Evolutionary conservation across 2,113 vertebrate genomes (phyloP), one percentile per base, ranked within the genome.

Genomic region (Boulengeromyrus knoepffleri): DNA sequence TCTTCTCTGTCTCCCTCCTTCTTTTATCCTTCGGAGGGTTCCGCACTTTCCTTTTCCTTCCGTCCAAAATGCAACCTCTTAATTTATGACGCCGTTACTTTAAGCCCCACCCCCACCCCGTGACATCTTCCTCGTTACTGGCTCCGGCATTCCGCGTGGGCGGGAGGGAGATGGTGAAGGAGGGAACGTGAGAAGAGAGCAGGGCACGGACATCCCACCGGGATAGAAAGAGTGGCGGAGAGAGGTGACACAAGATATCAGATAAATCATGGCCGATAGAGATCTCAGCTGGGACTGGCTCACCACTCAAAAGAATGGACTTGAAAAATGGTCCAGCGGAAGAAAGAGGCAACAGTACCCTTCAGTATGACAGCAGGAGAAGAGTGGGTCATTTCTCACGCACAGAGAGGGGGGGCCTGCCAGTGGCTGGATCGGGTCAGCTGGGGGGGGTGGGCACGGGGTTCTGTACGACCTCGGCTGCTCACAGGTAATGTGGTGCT

Each of bases 201-300:
- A 42, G 36, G n/a, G 46, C 49, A 84, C 15, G 39, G 88, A 70
- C 24, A 56, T 87, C 85, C 85, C 85, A 8, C 85, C 1, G 21
- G 85, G 24, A 36, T 36, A 87, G 90, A 89, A n/a, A 89, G 39
- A 7, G n/a, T 9, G 66, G 83, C 27, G 56, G 84, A 4, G 90
- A 88, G 91, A 93, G 88, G 88, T 47, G 70, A 53, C 77, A 80
- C 84, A 87, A 89, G 62, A 87, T 94, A 96, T 96, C 95, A 94
- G 94, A 95, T 95, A 94, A 95, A 96, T 96, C 95, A 92, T 89
- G 89, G 92, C 93, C 93, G 95, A 97, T 96, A 94, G 94, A 96
- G 95, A 96, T 96, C 96, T 96, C 95, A 95, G 94, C 92, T 93
- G 93, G 95, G 95, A 96, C 95, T 95, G 95, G 93, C 94, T 93